Percentiles rank a stretch among this genome's conserved stretches.
phyloP scores from a whole-genome alignment of 2,888 invertebrate species.

The Cheilosia grossa region DNA sequence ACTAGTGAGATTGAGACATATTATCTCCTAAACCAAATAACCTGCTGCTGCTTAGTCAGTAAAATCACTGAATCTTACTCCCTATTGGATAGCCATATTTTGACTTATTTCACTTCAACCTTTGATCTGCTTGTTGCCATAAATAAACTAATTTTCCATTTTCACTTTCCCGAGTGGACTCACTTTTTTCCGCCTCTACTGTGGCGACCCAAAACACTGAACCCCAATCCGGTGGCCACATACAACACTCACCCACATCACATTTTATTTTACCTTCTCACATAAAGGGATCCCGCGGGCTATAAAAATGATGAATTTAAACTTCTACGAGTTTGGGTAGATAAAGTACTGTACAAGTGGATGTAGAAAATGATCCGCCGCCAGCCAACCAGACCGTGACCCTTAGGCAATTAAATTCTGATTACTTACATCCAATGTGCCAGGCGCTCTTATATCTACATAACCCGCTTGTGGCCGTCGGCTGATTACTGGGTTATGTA shows the following conservation, averaged over 20 bases:
- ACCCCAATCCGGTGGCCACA: slow-evolving; percentile 35
- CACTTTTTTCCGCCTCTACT: slow-evolving; percentile 36
- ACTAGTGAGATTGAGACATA: too few relatives aligned
- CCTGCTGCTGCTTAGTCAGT: too few relatives aligned
- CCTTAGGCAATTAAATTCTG: slow-evolving; percentile 73
- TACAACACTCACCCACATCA: slow-evolving; percentile 47
- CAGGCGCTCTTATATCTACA: slow-evolving; percentile 46
- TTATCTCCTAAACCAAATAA: too few relatives aligned
- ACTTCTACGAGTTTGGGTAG: slow-evolving; percentile 63
- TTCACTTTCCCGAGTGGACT: neutral
- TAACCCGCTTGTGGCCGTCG: slow-evolving; percentile 58
- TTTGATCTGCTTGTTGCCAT: neutral
- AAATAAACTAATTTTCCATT: neutral
- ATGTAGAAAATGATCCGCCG: slow-evolving; percentile 66
- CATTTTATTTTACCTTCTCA: slow-evolving; percentile 65
- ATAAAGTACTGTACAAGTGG: slow-evolving; percentile 51
- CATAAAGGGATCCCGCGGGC: slow-evolving; percentile 32
- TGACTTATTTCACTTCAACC: neutral
- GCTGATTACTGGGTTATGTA: slow-evolving; percentile 62
- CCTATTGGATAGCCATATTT: neutral
- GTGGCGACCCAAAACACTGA: slow-evolving; percentile 19
- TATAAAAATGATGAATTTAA: slow-evolving; percentile 73
- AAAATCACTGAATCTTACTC: too few relatives aligned
- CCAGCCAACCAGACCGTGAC: slow-evolving; percentile 71
- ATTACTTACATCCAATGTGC: slow-evolving; percentile 71